Base-by-base conservation (phyloP, 2,113 vertebrate genomes). In the Synchiropus splendidus region DNA sequence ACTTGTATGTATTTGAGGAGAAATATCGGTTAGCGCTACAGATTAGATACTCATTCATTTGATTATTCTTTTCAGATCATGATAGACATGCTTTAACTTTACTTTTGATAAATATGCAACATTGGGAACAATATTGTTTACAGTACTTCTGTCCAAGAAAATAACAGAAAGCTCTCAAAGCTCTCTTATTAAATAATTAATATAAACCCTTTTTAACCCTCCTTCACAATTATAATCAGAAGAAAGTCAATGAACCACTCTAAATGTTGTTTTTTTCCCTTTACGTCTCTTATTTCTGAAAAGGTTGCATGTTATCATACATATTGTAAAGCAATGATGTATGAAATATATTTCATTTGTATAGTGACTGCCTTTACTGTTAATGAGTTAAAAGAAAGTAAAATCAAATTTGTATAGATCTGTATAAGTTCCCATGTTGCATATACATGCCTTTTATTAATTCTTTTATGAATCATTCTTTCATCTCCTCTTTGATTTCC, bases 391-490 rank as follows among this genome's bases (percentile, higher is more conserved):
- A 9, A 6, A 46, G n/a, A 12, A 43, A 42, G 39, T 8, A 31
- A 42, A 18, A 40, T 43, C 13, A 21, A 10, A 54, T 41, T 56
- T 59, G 38, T 61, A n/a, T n/a, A n/a, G n/a, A n/a, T n/a, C n/a
- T n/a, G n/a, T n/a, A n/a, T n/a, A n/a, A 45, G 68, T 83, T 85
- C 82, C 75, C 75, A 59, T 81, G 82, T 85, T 87, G 82, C 85
- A 85, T 80, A 85, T 87, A 82, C 54, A 72, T 77, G 74, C 38
- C 16, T 55, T 62, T 75, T 87, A 87, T 89, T 82, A 66, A 72
- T 88, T 86, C 80, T 62, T 42, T 12, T 45, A 52, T 70, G 77
- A 74, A 58, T 59, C 75, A 89, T 89, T 87, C 82, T 86, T 81
- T 74, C 67, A 78, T 74, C 61, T 45, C 80, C 55, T 76, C 70